phyloP scores from a whole-genome alignment of 2,113 vertebrate genomes.

The Tetraodon nigroviridis region DNA sequence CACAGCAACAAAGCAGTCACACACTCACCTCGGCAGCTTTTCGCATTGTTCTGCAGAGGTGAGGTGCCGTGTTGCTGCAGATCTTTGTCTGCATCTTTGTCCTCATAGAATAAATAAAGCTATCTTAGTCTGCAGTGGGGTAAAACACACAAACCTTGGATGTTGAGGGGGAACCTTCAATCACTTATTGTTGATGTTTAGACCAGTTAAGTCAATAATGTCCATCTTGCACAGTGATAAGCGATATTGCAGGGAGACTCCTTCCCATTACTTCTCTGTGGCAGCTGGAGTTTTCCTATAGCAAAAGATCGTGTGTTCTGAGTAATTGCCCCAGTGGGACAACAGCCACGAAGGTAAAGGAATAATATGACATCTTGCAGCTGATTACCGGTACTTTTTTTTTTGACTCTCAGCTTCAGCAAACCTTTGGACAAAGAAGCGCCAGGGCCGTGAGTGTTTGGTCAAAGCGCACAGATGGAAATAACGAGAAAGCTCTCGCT shows the following conservation, averaged over 20 bases:
- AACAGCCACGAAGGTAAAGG: constrained; percentile 23
- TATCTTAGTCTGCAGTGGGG: constrained; percentile 23
- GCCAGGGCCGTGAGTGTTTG: constrained; percentile 23
- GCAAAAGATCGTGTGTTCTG: constrained; percentile 40
- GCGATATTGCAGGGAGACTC: constrained; percentile 47
- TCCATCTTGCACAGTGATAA: constrained; percentile 56
- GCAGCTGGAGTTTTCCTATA: constrained; percentile 38
- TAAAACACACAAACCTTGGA: constrained; percentile 53
- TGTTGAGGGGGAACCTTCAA: constrained; percentile 29
- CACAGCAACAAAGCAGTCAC: constrained; percentile 50
- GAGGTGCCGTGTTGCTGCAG: constrained; percentile 10
- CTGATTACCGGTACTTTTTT: constrained; percentile 1
- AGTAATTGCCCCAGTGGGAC: constrained; percentile 35
- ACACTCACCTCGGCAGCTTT: constrained; percentile 51
- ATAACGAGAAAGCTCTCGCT: constrained; percentile 36
- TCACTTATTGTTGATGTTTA: constrained; percentile 64
- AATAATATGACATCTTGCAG: constrained; percentile 43
- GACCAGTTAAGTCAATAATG: constrained; percentile 69
- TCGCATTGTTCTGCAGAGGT: constrained; percentile 25
- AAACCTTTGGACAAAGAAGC: constrained; percentile 8
- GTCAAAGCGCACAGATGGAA: constrained; percentile 18
- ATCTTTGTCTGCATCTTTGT: constrained; percentile 22
- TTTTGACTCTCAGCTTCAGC: constrained; percentile 11
- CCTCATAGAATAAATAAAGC: constrained; percentile 45
- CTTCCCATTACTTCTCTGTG: constrained; percentile 43